These are phyloP conservation scores for Ictalurus furcatus DNA, from an alignment of 2,113 vertebrate genomes.

Conservation along the genomic window DNA sequence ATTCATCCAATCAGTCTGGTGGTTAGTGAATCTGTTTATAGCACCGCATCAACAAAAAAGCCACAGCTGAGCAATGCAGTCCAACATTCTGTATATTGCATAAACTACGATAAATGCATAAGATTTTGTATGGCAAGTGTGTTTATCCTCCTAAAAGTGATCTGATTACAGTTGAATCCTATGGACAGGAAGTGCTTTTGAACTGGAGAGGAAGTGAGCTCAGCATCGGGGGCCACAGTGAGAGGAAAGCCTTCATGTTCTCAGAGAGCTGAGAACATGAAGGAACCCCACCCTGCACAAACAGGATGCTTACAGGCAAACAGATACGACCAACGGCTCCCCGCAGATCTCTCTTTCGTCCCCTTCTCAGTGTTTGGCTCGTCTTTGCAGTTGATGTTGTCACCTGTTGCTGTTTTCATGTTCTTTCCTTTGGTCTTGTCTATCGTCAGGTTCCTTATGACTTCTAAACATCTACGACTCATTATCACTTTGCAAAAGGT, in stretches of 20 bases:
- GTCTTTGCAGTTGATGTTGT: background rate
- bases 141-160: constrained; percentile 30
- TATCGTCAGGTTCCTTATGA: background rate
- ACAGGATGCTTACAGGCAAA: constrained; percentile 60
- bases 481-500: background rate
- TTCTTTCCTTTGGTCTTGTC: background rate
- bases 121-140: background rate
- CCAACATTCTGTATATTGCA: background rate
- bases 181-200: constrained; percentile 53
- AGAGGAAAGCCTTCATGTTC: constrained; percentile 50
- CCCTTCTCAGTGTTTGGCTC: background rate
- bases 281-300: constrained; percentile 61
- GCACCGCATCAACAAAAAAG: background rate
- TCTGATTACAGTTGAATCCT: constrained; percentile 54
- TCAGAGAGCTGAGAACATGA: constrained; percentile 67
- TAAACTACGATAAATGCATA: background rate
- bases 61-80: background rate
- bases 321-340: constrained; percentile 53
- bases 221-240: constrained; percentile 23
- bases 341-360: constrained; percentile 19
- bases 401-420: constrained; percentile 2
- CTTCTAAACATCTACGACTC: background rate
- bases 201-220: constrained; percentile 63
- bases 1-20: background rate
- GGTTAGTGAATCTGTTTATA: background rate